Percentiles rank a stretch among this genome's conserved stretches.
phyloP scores from a whole-genome alignment of 2,113 vertebrate genomes.

The Strix aluco region DNA sequence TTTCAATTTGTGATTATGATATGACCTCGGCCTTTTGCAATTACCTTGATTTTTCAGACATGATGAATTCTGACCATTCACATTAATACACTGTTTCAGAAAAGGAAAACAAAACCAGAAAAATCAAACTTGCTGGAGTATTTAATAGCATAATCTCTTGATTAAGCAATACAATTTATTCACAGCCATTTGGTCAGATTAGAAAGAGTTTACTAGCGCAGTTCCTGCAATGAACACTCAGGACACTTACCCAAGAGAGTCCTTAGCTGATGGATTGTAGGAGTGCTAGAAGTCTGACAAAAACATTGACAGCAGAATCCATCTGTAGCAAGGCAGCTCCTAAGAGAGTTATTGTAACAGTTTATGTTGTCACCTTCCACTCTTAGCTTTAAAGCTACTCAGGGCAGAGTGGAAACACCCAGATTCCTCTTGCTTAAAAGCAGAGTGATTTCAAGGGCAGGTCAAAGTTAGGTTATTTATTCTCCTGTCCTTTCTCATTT shows the following conservation, averaged over 20 bases:
- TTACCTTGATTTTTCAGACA: not conserved
- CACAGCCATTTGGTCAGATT: not conserved
- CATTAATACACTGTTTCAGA: not conserved
- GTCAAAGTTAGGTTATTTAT: not conserved
- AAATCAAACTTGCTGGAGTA: not conserved
- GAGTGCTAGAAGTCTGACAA: not conserved
- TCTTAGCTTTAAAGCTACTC: conserved; percentile 2
- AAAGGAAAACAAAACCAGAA: not conserved
- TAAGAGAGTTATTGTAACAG: conserved; percentile 37
- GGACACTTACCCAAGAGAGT: not conserved
- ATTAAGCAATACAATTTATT: not conserved
- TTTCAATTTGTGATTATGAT: not conserved
- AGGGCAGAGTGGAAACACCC: not conserved
- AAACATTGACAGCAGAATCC: not conserved
- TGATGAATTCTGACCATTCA: not conserved
- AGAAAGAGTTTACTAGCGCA: not conserved
- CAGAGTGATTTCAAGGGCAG: not conserved
- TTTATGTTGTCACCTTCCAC: conserved; percentile 24
- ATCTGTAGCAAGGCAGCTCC: not conserved
- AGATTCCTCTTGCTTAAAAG: not conserved
- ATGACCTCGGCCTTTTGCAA: not conserved
- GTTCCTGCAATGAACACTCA: not conserved
- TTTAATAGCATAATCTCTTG: not conserved
- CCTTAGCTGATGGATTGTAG: not conserved
- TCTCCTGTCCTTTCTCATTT: not conserved